phyloP scores from a whole-genome alignment of 2,888 invertebrate species.

The Gastracanthus pulcherrimus region DNA sequence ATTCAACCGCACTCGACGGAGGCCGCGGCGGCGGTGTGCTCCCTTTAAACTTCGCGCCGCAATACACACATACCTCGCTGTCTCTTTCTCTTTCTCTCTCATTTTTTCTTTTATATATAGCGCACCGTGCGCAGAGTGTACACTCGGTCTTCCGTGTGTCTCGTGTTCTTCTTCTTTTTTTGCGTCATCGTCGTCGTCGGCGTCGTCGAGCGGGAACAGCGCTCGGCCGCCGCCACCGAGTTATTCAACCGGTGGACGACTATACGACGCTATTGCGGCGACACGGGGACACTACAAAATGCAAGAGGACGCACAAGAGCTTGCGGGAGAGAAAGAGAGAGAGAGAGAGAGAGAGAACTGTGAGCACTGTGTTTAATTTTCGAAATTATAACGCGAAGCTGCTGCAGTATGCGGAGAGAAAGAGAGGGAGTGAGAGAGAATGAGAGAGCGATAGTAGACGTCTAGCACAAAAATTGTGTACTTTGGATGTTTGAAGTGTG shows the following conservation, averaged over 20 bases:
- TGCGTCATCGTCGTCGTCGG: neutral
- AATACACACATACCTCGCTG: neutral
- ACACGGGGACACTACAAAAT: constrained; percentile 11
- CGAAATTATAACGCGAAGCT: constrained; percentile 23
- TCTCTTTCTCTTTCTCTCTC: neutral
- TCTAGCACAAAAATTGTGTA: neutral
- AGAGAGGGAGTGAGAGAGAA: too few species aligned
- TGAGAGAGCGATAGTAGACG: too few species aligned
- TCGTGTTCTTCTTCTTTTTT: neutral
- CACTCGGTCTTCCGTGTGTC: neutral
- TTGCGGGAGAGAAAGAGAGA: too few species aligned
- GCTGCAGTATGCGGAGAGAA: too few species aligned
- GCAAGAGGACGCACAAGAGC: constrained; percentile 15
- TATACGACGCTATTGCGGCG: neutral
- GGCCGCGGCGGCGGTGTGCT: constrained; percentile 41
- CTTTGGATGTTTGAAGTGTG: neutral
- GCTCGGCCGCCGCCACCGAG: neutral
- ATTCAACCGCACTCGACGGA: constrained; percentile 64
- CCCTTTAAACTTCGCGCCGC: constrained; percentile 57
- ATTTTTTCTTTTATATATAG: neutral
- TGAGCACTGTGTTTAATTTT: constrained; percentile 31
- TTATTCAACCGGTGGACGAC: constrained; percentile 25
- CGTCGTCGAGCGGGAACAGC: neutral
- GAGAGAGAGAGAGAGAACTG: neutral
- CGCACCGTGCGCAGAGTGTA: neutral